These are phyloP conservation scores for Agraylea sexmaculata DNA, from an alignment of 1,140 invertebrate species.

Conservation along the genomic window DNA sequence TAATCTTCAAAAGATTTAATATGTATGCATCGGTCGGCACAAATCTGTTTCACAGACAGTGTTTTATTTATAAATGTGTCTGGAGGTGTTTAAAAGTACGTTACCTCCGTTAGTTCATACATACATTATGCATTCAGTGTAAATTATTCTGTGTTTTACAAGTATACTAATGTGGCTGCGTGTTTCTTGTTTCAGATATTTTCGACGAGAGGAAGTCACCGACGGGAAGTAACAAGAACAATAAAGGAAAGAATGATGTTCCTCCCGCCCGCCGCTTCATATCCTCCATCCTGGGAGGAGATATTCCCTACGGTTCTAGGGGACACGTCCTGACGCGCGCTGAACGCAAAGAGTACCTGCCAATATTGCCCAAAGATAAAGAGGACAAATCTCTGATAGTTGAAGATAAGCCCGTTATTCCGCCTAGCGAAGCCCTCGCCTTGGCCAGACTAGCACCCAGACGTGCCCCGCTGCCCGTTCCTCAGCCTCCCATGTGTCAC, in stretches of 20 bases:
- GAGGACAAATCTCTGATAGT: conserved; percentile 34
- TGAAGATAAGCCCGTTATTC: conserved; percentile 32
- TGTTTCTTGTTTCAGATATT: conserved; percentile 31
- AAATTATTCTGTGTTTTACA: too few relatives aligned
- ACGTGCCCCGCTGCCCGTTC: conserved; percentile 31
- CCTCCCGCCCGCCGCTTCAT: conserved; percentile 53
- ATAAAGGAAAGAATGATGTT: not conserved
- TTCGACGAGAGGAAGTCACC: conserved; percentile 31
- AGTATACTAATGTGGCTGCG: too few relatives aligned
- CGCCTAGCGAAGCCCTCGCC: conserved; percentile 32
- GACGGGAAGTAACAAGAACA: conserved; percentile 23
- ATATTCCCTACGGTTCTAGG: conserved; percentile 60
- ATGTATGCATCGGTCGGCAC: too few relatives aligned
- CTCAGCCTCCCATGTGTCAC: conserved; percentile 44
- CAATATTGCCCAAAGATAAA: conserved; percentile 36
- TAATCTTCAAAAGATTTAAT: too few relatives aligned
- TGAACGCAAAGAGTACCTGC: conserved; percentile 66
- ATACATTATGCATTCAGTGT: too few relatives aligned
- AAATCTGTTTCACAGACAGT: too few relatives aligned
- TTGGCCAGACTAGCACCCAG: conserved; percentile 38
- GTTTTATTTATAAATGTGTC: too few relatives aligned
- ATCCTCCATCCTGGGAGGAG: conserved; percentile 63
- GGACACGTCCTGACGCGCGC: conserved; percentile 62
- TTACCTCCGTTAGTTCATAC: too few relatives aligned
- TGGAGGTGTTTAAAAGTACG: too few relatives aligned